Conservation (phyloP, 2,113 vertebrate species). For the Pan troglodytes region DNA sequence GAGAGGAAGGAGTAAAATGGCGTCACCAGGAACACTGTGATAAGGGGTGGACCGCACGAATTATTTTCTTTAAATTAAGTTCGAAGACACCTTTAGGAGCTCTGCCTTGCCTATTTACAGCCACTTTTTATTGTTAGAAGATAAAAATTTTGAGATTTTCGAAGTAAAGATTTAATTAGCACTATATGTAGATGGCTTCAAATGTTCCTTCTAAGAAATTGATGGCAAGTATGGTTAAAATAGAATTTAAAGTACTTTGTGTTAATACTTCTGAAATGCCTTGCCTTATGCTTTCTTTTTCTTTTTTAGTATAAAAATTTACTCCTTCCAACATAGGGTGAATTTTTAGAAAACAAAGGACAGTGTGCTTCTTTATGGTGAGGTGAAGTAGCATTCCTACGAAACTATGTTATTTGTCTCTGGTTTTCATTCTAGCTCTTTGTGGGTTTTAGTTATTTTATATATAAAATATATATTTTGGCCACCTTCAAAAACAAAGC, state of each 20-base stretch:
- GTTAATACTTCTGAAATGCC: neutral
- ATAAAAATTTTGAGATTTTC: constrained; percentile 37
- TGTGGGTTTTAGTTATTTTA: neutral
- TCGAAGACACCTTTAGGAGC: neutral
- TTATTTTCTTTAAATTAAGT: neutral
- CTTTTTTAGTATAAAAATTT: neutral
- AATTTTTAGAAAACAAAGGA: constrained; percentile 19
- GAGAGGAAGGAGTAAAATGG: constrained; percentile 83
- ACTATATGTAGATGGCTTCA: neutral
- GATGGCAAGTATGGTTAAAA: neutral
- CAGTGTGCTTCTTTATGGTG: neutral
- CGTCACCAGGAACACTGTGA: constrained; percentile 74
- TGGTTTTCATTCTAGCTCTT: neutral
- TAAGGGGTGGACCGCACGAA: neutral
- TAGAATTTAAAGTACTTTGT: neutral
- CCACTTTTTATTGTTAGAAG: neutral
- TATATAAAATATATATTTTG: neutral
- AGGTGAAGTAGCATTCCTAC: neutral
- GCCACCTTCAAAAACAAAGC: neutral
- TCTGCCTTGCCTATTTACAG: neutral
- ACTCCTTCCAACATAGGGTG: neutral
- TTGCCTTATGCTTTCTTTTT: constrained; percentile 39
- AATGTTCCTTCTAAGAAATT: constrained; percentile 20
- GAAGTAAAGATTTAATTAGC: constrained; percentile 46
- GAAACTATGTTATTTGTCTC: constrained; percentile 12